Conservation (phyloP, 2,113 vertebrate genomes). For the Semicossyphus pulcher region DNA sequence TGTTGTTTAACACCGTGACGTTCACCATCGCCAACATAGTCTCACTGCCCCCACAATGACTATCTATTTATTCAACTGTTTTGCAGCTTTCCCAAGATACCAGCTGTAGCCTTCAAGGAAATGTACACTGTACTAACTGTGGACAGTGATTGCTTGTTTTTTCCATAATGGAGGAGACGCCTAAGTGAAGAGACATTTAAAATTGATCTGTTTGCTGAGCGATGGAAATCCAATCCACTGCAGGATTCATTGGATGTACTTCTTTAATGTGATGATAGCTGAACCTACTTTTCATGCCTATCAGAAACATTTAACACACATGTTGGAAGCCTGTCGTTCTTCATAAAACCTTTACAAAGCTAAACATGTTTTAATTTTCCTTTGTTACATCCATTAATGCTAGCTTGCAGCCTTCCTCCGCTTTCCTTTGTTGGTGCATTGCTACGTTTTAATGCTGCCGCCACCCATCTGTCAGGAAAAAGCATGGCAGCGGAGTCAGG, state of each 20-base stretch:
- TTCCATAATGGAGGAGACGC: slow-evolving; percentile 57
- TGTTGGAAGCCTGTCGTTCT: too few relatives aligned
- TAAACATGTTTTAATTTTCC: too few relatives aligned
- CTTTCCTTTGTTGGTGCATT: too few relatives aligned
- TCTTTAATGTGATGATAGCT: slow-evolving; percentile 32
- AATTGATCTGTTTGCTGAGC: slow-evolving; percentile 73
- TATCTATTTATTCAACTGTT: slow-evolving; percentile 63
- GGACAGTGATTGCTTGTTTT: slow-evolving; percentile 76
- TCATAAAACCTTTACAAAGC: too few relatives aligned
- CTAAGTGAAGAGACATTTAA: slow-evolving; percentile 70
- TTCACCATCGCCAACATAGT: slow-evolving; percentile 56
- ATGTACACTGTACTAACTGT: slow-evolving; percentile 46
- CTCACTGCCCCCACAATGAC: slow-evolving; percentile 35
- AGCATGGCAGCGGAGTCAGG: too few relatives aligned
- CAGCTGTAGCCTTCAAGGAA: slow-evolving; percentile 40
- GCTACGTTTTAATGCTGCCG: too few relatives aligned
- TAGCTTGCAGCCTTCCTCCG: too few relatives aligned
- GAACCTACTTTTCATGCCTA: not conserved
- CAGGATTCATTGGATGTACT: slow-evolving; percentile 47
- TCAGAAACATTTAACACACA: too few relatives aligned
- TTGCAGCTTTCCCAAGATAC: slow-evolving; percentile 57
- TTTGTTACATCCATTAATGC: too few relatives aligned
- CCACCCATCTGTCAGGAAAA: too few relatives aligned
- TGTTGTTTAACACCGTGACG: slow-evolving; percentile 60
- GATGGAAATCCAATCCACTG: slow-evolving; percentile 65